Percentiles rank a stretch among this genome's conserved stretches.
Evolutionary conservation across 2,888 invertebrate species (phyloP).

Genomic region (Diabrotica balteata): DNA sequence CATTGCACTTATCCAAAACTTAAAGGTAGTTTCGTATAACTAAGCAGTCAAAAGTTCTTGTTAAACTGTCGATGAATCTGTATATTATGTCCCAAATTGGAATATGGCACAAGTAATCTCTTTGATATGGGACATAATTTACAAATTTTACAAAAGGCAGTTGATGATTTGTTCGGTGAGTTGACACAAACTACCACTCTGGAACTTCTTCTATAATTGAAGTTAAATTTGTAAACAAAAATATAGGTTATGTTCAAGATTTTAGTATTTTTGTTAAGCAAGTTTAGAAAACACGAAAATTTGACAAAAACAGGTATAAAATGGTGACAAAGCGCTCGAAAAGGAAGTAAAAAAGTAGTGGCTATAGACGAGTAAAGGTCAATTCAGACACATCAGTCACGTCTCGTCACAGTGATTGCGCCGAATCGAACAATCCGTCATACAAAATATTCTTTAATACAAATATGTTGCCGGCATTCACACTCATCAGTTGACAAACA

Average conservation of each 20-base stretch:
- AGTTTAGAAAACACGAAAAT: too few relatives aligned
- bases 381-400: too few relatives aligned
- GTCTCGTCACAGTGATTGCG: too few relatives aligned
- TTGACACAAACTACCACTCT: conserved; percentile 22
- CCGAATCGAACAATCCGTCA: too few relatives aligned
- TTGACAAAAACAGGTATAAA: background rate
- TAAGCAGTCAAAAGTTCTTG: conserved; percentile 55
- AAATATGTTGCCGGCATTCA: too few relatives aligned
- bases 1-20: conserved; percentile 61
- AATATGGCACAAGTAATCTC: conserved; percentile 54
- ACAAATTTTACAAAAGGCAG: conserved; percentile 25
- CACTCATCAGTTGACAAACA: too few relatives aligned
- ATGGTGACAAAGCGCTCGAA: too few relatives aligned
- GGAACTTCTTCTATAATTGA: too few relatives aligned
- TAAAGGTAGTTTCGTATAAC: conserved; percentile 52
- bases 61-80: conserved; percentile 36
- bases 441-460: too few relatives aligned
- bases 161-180: conserved; percentile 28
- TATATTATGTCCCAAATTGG: conserved; percentile 40
- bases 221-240: too few relatives aligned
- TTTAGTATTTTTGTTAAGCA: too few relatives aligned
- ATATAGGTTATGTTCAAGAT: too few relatives aligned
- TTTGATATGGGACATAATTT: conserved; percentile 39
- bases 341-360: background rate
- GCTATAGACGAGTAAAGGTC: background rate